These are phyloP conservation scores for Triplophysa yarkandensis DNA, from an alignment of 2,797 vertebrate species.

Conservation along the genomic window DNA sequence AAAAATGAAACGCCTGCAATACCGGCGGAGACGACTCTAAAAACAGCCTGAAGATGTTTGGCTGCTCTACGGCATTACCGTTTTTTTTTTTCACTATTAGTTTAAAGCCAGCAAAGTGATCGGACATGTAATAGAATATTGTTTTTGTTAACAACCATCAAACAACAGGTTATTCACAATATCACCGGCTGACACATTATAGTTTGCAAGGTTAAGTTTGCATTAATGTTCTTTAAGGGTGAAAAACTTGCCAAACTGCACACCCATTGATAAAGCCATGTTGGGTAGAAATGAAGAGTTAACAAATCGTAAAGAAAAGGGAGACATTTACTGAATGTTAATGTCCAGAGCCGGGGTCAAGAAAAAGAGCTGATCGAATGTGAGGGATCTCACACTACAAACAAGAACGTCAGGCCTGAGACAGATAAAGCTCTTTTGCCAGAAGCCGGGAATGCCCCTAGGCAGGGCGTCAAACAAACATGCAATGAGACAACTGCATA, in stretches of 20 bases:
- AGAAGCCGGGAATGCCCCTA: slow-evolving; percentile 45
- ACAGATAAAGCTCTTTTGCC: slow-evolving; percentile 23
- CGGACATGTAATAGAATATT: neutral
- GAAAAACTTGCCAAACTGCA: slow-evolving; percentile 1
- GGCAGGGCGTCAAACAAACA: slow-evolving; percentile 6
- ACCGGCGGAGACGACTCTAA: neutral
- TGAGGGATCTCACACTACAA: slow-evolving; percentile 52
- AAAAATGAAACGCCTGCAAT: neutral
- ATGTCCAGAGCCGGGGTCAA: neutral
- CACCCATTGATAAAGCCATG: neutral
- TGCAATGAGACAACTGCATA: neutral
- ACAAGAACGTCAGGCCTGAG: slow-evolving; percentile 56
- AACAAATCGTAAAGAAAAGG: neutral
- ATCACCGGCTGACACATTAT: no score
- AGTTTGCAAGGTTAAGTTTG: neutral
- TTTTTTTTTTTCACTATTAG: neutral
- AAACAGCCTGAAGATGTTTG: slow-evolving; percentile 15
- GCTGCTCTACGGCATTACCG: neutral
- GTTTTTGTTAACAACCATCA: neutral
- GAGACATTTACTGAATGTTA: neutral
- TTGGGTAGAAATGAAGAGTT: neutral
- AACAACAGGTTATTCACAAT: neutral
- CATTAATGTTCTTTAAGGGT: neutral
- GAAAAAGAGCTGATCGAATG: neutral
- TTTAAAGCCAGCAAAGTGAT: neutral